Conservation (phyloP, 1,140 invertebrate species). For the Lepidotrigona ventralis region DNA sequence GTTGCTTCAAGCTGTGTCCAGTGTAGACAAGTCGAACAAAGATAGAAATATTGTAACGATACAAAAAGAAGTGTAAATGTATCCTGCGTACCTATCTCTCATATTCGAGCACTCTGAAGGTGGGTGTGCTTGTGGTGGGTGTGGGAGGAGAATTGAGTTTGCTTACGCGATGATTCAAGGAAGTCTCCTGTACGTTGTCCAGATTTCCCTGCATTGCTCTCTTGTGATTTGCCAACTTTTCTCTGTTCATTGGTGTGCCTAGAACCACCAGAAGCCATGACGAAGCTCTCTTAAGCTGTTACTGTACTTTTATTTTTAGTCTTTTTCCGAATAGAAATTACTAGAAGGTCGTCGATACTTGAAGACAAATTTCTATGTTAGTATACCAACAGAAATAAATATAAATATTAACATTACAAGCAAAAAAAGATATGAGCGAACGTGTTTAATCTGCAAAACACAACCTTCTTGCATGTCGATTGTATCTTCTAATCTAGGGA, state of each 20-base stretch:
- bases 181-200: constrained; percentile 87
- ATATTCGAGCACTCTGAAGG: constrained; percentile 75
- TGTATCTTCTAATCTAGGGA: constrained; percentile 31
- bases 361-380: neutral
- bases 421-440: neutral
- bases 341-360: neutral
- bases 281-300: constrained; percentile 22
- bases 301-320: neutral
- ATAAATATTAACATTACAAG: neutral
- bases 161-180: constrained; percentile 83
- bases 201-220: constrained; percentile 82
- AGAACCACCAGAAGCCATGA: constrained; percentile 68
- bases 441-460: neutral
- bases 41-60: constrained; percentile 1
- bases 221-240: constrained; percentile 87
- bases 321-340: neutral
- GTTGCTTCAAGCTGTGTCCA: constrained; percentile 7
- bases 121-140: constrained; percentile 75
- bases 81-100: constrained; percentile 73
- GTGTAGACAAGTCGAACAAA: neutral
- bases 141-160: constrained; percentile 77
- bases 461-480: neutral
- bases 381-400: neutral
- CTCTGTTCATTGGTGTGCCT: constrained; percentile 89
- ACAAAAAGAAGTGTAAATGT: constrained; percentile 14